Evolutionary conservation across 2,888 invertebrate genomes (phyloP).

Genomic region (Hirtodrosophila duncani): DNA sequence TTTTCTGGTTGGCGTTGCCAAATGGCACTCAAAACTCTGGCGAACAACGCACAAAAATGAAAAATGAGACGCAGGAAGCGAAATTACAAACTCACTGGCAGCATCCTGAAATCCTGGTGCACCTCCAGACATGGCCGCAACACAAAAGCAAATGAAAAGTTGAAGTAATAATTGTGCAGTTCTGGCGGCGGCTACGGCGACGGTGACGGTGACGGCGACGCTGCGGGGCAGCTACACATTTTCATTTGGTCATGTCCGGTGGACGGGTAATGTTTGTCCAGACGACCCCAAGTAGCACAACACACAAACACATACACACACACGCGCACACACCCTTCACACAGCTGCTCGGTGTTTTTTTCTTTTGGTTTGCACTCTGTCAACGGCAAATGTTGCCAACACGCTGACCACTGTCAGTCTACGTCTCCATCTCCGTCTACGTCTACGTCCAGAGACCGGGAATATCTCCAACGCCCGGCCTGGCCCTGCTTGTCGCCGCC

Average conservation of each 20-base stretch:
- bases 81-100: slow-evolving; percentile 51
- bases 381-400: slow-evolving; percentile 65
- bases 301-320: slow-evolving; percentile 12
- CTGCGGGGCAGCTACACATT: slow-evolving; percentile 54
- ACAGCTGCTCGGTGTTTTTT: slow-evolving; percentile 19
- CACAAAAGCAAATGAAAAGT: slow-evolving; percentile 59
- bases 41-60: slow-evolving; percentile 69
- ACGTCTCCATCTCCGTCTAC: no score
- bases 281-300: slow-evolving; percentile 74
- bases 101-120: slow-evolving; percentile 56
- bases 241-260: slow-evolving; percentile 74
- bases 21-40: slow-evolving; percentile 64
- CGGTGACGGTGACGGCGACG: slow-evolving; percentile 39
- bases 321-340: slow-evolving; percentile 7
- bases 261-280: slow-evolving; percentile 73
- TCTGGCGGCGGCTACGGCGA: neutral
- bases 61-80: slow-evolving; percentile 66
- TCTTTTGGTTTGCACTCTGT: slow-evolving; percentile 51
- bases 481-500: slow-evolving; percentile 18
- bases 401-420: slow-evolving; percentile 58
- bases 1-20: slow-evolving; percentile 45
- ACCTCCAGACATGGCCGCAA: slow-evolving; percentile 57
- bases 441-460: slow-evolving; percentile 35
- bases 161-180: slow-evolving; percentile 62
- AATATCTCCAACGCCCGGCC: slow-evolving; percentile 43